Evolutionary conservation across 2,113 vertebrate genomes (phyloP).

Genomic region (Miniopterus natalensis): DNA sequence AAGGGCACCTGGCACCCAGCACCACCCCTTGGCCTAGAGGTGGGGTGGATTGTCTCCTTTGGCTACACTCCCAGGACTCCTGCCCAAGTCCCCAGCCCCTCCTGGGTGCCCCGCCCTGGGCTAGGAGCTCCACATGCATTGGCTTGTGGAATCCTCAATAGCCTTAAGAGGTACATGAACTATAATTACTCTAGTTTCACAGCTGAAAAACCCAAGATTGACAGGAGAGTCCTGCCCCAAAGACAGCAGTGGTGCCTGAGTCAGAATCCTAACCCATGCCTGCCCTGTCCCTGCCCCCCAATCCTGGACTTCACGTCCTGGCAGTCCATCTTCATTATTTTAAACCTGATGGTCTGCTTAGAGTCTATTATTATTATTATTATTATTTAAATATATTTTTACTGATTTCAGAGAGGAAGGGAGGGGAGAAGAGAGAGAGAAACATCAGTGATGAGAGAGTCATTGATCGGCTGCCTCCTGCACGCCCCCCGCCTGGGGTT

Average conservation of each 20-base stretch:
- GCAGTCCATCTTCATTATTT: not conserved
- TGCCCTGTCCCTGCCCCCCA: rapidly evolving
- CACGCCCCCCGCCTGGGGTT: too few species aligned
- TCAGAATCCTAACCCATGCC: not conserved
- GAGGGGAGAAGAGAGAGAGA: too few species aligned
- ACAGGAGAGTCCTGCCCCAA: not conserved
- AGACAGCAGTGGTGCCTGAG: not conserved
- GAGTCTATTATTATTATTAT: not conserved
- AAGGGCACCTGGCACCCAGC: not conserved
- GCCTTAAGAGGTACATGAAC: not conserved
- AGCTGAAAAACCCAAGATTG: not conserved
- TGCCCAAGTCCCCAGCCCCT: not conserved
- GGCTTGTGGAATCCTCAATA: conserved; percentile 10
- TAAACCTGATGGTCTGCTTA: not conserved
- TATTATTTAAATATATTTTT: too few species aligned
- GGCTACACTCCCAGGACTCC: not conserved
- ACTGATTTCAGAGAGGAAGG: too few species aligned
- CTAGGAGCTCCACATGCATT: not conserved
- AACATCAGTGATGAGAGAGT: too few species aligned
- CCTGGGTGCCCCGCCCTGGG: not conserved
- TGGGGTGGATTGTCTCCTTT: not conserved
- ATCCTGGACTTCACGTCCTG: not conserved
- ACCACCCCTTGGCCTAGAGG: not conserved
- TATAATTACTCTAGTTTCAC: not conserved
- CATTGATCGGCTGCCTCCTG: too few species aligned